Percentiles rank a stretch among this genome's conserved stretches.
Conservation (phyloP, 2,797 vertebrate genomes). For the Yasuhikotakia modesta region DNA sequence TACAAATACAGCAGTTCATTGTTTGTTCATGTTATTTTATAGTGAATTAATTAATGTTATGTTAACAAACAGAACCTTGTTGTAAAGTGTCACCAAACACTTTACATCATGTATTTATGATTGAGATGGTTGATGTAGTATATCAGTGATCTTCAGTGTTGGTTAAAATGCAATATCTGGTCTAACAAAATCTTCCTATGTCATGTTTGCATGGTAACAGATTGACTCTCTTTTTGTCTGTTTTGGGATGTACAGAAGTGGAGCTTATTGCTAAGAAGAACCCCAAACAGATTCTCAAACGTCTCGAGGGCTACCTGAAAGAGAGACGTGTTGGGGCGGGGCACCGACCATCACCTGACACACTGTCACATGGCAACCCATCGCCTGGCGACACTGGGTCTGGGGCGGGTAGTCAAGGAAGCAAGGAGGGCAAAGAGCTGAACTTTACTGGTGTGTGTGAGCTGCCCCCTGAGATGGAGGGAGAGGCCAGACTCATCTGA, state of each 20-base stretch:
- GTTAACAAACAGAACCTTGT: too few species aligned
- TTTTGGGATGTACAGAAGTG: conserved; percentile 79
- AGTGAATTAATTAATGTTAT: too few species aligned
- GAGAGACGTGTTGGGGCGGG: conserved; percentile 66
- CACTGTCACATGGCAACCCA: conserved; percentile 61
- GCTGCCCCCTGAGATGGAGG: conserved; percentile 76
- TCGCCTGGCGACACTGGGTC: conserved; percentile 65
- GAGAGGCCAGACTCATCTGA: conserved; percentile 81
- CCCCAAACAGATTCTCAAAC: conserved; percentile 88
- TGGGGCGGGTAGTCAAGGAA: conserved; percentile 60
- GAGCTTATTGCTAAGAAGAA: conserved; percentile 91
- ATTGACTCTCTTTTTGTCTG: conserved; percentile 51
- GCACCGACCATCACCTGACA: conserved; percentile 69
- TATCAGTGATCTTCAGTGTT: not conserved
- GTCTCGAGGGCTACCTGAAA: conserved; percentile 84
- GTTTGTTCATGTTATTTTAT: too few species aligned
- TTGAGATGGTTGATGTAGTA: not conserved
- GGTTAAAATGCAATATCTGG: not conserved
- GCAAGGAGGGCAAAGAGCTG: conserved; percentile 75
- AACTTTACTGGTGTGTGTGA: conserved; percentile 87
- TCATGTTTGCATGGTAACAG: not conserved
- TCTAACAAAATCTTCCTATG: not conserved
- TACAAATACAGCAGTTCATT: too few species aligned
- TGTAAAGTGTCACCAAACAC: too few species aligned
- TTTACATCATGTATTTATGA: not conserved